Evolutionary conservation across 2,797 vertebrate species (phyloP).

Genomic region (Hybognathus amarus): DNA sequence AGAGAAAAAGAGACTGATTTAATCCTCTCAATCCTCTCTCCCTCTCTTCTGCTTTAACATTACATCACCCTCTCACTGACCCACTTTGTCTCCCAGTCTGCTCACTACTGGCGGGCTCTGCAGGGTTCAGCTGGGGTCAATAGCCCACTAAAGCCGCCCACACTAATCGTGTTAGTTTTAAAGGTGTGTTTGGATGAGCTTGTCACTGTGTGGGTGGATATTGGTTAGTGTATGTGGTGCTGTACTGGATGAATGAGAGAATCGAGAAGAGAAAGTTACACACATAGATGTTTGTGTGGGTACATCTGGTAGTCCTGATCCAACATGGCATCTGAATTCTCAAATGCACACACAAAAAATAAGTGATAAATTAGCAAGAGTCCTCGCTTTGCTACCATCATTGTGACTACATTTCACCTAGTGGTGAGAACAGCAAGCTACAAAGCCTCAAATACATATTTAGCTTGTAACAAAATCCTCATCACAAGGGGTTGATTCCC

Average conservation of each 20-base stretch:
- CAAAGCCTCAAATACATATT: neutral
- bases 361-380: neutral
- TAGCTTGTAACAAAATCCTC: neutral
- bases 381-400: neutral
- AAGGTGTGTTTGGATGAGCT: constrained; percentile 38
- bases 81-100: constrained; percentile 50
- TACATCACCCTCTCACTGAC: constrained; percentile 58
- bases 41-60: constrained; percentile 51
- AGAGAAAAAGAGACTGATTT: constrained; percentile 35
- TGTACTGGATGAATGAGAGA: constrained; percentile 39
- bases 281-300: constrained; percentile 32
- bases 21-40: constrained; percentile 45
- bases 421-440: neutral
- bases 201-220: constrained; percentile 26
- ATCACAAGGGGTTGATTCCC: neutral
- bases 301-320: constrained; percentile 24
- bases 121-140: constrained; percentile 51
- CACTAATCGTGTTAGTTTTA: constrained; percentile 44
- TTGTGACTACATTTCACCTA: constrained; percentile 2
- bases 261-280: constrained; percentile 33
- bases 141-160: constrained; percentile 65
- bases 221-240: constrained; percentile 28
- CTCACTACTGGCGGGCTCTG: constrained; percentile 25
- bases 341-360: constrained; percentile 72
- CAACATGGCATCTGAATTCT: constrained; percentile 65